phyloP scores from a whole-genome alignment of 2,888 invertebrate genomes.

The Agonopterix subpropinquella region DNA sequence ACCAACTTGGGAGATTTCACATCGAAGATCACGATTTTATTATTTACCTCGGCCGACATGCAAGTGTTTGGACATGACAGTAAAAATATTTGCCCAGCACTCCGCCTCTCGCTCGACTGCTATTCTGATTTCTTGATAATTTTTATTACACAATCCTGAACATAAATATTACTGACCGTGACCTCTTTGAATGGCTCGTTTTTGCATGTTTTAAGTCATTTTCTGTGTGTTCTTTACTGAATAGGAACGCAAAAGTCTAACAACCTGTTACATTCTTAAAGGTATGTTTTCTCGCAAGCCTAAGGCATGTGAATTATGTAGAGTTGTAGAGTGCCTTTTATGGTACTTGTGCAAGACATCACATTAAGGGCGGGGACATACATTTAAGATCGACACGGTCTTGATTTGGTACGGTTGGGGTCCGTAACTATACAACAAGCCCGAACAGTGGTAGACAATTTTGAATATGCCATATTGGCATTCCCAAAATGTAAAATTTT shows the following conservation, averaged over 20 bases:
- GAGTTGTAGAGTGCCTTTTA: conserved; percentile 3
- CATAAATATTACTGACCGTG: neutral
- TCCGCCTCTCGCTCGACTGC: conserved; percentile 29
- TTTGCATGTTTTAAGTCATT: neutral
- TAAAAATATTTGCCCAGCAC: conserved; percentile 52
- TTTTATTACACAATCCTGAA: conserved; percentile 14
- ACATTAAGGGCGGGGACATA: neutral
- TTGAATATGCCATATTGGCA: no score
- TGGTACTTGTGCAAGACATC: conserved; percentile 9
- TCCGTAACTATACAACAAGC: no score
- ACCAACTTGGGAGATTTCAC: conserved; percentile 16
- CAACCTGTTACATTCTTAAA: conserved; percentile 5
- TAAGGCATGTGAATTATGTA: conserved; percentile 13
- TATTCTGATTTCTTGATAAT: conserved; percentile 20
- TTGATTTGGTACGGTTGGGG: conserved; percentile 7
- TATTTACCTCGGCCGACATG: conserved; percentile 15
- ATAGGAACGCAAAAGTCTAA: neutral
- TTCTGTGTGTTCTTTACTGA: neutral
- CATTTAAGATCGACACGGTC: neutral
- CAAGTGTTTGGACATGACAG: conserved; percentile 30
- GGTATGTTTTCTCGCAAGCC: conserved; percentile 12
- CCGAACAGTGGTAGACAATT: no score
- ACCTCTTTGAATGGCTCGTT: neutral
- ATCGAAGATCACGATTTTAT: conserved; percentile 27
- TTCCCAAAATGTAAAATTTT: no score